Evolutionary conservation across 2,113 vertebrate species (phyloP).

Genomic region (Arvicanthis niloticus): DNA sequence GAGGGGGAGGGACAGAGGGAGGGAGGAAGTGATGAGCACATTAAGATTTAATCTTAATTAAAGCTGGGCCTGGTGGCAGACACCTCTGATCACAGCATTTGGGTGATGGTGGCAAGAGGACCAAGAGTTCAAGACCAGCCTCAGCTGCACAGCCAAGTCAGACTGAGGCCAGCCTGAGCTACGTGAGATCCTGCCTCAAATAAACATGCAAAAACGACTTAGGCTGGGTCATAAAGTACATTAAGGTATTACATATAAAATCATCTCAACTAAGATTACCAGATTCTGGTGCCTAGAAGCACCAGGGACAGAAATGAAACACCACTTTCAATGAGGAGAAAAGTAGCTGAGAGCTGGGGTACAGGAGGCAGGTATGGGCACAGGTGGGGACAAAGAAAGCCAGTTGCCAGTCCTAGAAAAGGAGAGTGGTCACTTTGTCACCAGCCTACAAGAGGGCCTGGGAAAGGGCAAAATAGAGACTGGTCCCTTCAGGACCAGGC

Average conservation of each 20-base stretch:
- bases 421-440: neutral
- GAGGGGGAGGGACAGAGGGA: neutral
- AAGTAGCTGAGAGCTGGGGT: neutral
- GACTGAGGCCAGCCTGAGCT: neutral
- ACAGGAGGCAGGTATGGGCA: neutral
- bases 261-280: neutral
- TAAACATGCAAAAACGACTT: neutral
- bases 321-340: constrained; percentile 4
- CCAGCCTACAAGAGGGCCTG: neutral
- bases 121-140: neutral
- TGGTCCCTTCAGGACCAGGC: neutral
- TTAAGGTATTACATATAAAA: constrained; percentile 29
- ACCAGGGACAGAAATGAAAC: constrained; percentile 6
- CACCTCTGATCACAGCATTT: too few species aligned
- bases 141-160: neutral
- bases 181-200: neutral
- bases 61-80: neutral
- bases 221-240: neutral
- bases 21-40: neutral
- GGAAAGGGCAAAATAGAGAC: constrained; percentile 10
- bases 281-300: neutral
- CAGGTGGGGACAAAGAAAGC: rapidly evolving
- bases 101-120: neutral
- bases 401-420: neutral
- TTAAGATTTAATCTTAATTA: neutral